These are phyloP conservation scores for Rostratula benghalensis DNA, from an alignment of 2,113 vertebrate species.

Conservation along the genomic window DNA sequence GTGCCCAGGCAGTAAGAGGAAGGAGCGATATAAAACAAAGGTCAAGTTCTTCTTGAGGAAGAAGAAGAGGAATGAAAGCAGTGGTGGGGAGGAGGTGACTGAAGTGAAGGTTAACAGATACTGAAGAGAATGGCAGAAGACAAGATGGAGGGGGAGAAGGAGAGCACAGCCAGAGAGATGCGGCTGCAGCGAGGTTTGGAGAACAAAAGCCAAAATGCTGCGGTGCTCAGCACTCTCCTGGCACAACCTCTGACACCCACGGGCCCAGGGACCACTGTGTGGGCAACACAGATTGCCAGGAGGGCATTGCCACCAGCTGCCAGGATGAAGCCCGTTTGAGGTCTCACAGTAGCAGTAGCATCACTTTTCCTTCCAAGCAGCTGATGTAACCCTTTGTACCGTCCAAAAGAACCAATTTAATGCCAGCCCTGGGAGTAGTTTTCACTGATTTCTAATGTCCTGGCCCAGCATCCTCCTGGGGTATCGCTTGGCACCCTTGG, in stretches of 20 bases:
- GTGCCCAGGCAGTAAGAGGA: not conserved
- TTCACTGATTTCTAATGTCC: not conserved
- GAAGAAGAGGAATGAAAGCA: not conserved
- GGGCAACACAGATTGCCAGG: not conserved
- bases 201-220: not conserved
- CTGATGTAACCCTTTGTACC: not conserved
- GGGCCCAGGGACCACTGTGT: not conserved
- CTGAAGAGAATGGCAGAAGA: not conserved
- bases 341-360: not conserved
- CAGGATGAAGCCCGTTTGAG: not conserved
- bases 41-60: not conserved
- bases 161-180: not conserved
- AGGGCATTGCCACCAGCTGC: not conserved
- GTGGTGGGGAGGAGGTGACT: not conserved
- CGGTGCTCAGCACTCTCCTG: not conserved
- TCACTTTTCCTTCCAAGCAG: not conserved
- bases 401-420: not conserved
- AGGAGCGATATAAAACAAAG: not conserved
- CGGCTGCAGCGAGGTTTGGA: not conserved
- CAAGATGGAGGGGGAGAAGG: constrained; percentile 34
- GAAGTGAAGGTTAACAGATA: not conserved
- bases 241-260: fast-evolving
- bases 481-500: not conserved
- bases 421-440: not conserved
- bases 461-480: not conserved